phyloP scores from a whole-genome alignment of 2,888 invertebrate species.

The Lithophane leautieri region DNA sequence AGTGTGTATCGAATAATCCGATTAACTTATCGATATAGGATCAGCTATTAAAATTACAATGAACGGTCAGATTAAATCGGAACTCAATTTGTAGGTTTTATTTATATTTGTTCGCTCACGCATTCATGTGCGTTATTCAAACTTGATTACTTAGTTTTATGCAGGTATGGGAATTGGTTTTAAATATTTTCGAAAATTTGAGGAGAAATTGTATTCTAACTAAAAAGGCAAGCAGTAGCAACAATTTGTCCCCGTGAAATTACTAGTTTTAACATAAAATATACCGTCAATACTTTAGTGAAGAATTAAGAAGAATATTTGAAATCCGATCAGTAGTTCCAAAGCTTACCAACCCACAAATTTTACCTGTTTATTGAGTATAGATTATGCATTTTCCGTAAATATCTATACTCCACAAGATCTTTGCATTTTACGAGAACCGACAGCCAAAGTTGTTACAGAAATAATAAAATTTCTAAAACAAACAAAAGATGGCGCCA shows the following conservation, averaged over 20 bases:
- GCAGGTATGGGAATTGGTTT: neutral
- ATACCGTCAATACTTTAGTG: neutral
- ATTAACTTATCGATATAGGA: constrained; percentile 60
- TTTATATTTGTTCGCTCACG: constrained; percentile 29
- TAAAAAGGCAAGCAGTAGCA: neutral
- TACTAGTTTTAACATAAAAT: neutral
- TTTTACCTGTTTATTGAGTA: neutral
- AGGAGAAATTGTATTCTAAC: neutral
- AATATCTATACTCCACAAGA: constrained; percentile 1
- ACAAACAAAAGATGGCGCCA: constrained; percentile 56
- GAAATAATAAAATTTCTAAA: constrained; percentile 31
- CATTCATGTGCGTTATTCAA: constrained; percentile 41
- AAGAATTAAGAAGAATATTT: neutral
- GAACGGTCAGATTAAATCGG: constrained; percentile 46
- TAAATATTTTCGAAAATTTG: neutral
- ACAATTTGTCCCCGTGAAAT: neutral
- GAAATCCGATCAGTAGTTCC: neutral
- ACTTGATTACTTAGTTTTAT: constrained; percentile 33
- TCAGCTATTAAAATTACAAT: constrained; percentile 55
- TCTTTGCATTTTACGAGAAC: constrained; percentile 5
- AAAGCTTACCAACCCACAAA: neutral
- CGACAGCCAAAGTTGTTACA: neutral
- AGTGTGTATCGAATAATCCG: constrained; percentile 56
- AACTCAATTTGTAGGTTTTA: constrained; percentile 53
- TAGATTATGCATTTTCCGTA: neutral